Base-by-base conservation (phyloP, 1,140 invertebrate species). In the Hirudo medicinalis region DNA sequence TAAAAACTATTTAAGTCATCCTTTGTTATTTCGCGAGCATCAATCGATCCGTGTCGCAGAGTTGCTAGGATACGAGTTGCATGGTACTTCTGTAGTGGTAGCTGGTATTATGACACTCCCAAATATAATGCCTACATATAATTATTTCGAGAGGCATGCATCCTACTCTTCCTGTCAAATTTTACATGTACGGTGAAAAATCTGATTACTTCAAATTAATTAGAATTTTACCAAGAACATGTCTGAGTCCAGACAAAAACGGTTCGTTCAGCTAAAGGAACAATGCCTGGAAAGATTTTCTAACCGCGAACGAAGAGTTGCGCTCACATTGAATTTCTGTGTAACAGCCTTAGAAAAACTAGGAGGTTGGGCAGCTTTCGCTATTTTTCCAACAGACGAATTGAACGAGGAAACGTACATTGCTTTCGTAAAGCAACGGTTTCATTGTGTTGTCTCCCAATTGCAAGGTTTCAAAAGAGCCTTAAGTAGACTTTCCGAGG, bases 341-440 rank as follows among this genome's bases (percentile, higher is more conserved):
- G 53, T 72, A 57, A 68, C 71, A 22, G 66, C 66, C 25, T 66
- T 72, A 22, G 71, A 72, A 25, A 67, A 69, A 40, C 32, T 72
- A 20, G 60, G 53, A 22, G 36, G 40, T 5, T 72, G 71, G 71
- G 71, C 71, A 19, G 11, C 69, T 6, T 72, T 72, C 53, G 71
- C 63, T 49, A 72, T 72, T 49, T 72, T 72, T 40, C 71, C 71
- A 22, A 36, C 53, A 54, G 71, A 72, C 27, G 71, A 72, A 54
- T 40, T 70, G 32, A 25, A 72, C 53, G 53, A 40, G 8, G 71
- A 72, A n/a, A 72, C 70, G 32, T 72, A 72, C 43, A 17, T 72
- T 3, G 19, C 20, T 22, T 72, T 72, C 27, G 71, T 72, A 20
- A n/a, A 72, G 36, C 27, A 72, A 57, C 11, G 71, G n/a, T 70